Base-by-base conservation (phyloP, 2,113 vertebrate genomes). In the Blennius ocellaris region DNA sequence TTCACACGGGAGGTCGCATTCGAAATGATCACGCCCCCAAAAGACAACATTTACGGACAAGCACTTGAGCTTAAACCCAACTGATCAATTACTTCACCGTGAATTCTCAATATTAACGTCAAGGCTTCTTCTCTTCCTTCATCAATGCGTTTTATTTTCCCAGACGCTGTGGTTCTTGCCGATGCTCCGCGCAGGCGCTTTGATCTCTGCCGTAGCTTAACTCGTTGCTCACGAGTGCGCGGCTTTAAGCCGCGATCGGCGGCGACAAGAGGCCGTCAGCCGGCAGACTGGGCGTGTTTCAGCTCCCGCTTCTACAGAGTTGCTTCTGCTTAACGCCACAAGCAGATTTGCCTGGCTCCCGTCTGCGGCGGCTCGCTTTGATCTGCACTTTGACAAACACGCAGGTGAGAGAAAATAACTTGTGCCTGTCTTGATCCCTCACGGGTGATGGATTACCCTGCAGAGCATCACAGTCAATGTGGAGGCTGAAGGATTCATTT, bases 221-320 rank as follows among this genome's bases (percentile, higher is more conserved):
- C 60, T 48, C 17, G 40, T 60, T 79, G 71, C 69, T 78, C 79
- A 79, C 80, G 81, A 74, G 79, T 70, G 69, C 14, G 5, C 39
- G 21, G 66, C 60, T 72, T 77, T 80, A 43, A 47, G 7, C 17
- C 8, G 16, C 68, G 59, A 78, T 83, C 68, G 41, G 30, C 73
- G 12, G 41, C 80, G 82, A 84, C 80, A 30, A 53, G 60, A 73
- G 63, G 21, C 65, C 65, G 82, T 83, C 82, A 78, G 76, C 1
- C 0, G 12, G 16, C 69, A 9, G 14, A 51, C 72, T 55, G n/a
- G 41, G 11, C 55, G 56, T 16, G 8, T 49, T 30, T 83, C 73
- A 76, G 71, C 82, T 69, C 54, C 12, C 52, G 58, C 44, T 73
- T 15, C 41, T 50, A 76, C 39, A 55, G 61, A 75, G 50, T 69